Conservation (phyloP, 2,797 vertebrate genomes). For the Stomatorhinus walkeri region DNA sequence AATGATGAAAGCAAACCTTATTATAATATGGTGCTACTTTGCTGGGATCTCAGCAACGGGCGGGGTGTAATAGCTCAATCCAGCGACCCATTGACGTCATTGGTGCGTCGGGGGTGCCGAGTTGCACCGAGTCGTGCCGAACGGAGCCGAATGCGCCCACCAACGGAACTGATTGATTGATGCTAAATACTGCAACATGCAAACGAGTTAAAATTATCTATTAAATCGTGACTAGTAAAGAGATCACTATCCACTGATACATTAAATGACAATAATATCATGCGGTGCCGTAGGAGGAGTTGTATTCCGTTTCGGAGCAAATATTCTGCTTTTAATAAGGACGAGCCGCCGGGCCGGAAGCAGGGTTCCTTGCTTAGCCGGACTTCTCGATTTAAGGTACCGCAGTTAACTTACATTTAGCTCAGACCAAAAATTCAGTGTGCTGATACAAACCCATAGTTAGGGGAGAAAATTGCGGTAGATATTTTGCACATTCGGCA, state of each 20-base stretch:
- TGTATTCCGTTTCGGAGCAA: neutral
- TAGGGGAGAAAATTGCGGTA: neutral
- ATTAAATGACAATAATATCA: neutral
- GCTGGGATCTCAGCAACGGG: neutral
- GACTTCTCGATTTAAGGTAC: neutral
- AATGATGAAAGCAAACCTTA: constrained; percentile 36
- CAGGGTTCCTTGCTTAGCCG: neutral
- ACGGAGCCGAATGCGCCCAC: neutral
- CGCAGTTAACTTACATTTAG: neutral
- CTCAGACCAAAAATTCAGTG: neutral
- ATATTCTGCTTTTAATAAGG: neutral
- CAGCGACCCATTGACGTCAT: constrained; percentile 46
- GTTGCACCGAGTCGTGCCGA: neutral
- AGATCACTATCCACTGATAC: neutral
- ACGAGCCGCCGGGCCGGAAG: neutral
- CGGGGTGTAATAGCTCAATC: constrained; percentile 25
- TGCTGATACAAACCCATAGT: neutral
- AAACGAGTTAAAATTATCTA: neutral
- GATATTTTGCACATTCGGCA: neutral
- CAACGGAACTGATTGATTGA: neutral
- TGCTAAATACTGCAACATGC: neutral
- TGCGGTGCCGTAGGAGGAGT: neutral
- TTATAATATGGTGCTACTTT: constrained; percentile 21
- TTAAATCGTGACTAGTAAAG: neutral
- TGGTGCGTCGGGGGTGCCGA: neutral